phyloP scores from a whole-genome alignment of 2,888 invertebrate species.

The Drosophila anomelani region DNA sequence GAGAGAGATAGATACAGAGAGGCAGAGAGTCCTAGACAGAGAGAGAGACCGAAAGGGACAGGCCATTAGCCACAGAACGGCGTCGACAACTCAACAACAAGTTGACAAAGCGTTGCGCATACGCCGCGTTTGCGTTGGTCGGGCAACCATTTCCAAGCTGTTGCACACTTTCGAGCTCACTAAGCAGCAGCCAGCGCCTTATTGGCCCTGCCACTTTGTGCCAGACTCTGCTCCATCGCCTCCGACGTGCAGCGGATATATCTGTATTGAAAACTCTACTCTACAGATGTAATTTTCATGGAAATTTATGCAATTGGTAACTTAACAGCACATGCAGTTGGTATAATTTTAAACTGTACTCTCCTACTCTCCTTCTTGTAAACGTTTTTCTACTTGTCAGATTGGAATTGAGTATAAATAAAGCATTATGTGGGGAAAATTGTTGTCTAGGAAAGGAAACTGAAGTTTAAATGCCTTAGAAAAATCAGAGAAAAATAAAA shows the following conservation, averaged over 20 bases:
- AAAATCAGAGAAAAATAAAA: neutral
- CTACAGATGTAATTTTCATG: neutral
- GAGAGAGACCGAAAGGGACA: slow-evolving; percentile 23
- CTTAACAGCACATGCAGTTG: slow-evolving; percentile 9
- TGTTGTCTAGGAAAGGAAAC: neutral
- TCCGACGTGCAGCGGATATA: slow-evolving; percentile 4
- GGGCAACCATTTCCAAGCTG: slow-evolving; percentile 74
- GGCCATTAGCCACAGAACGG: slow-evolving; percentile 45
- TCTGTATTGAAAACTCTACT: slow-evolving; percentile 10
- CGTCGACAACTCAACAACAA: slow-evolving; percentile 34
- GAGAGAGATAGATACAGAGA: neutral
- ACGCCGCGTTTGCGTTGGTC: slow-evolving; percentile 56
- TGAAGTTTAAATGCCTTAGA: neutral
- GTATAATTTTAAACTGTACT: neutral
- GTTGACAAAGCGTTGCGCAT: slow-evolving; percentile 60
- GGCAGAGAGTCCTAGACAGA: neutral
- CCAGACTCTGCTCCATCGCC: neutral
- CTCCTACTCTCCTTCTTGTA: neutral
- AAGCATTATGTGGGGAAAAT: neutral
- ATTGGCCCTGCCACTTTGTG: slow-evolving; percentile 38
- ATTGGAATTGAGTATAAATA: neutral
- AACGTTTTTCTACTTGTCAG: neutral
- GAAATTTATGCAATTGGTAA: neutral
- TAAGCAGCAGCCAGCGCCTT: slow-evolving; percentile 45
- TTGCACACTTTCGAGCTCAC: slow-evolving; percentile 76